Evolutionary conservation across 2,888 invertebrate species (phyloP), one percentile per base, ranked within the genome.

Genomic region (Smittia aterrima): DNA sequence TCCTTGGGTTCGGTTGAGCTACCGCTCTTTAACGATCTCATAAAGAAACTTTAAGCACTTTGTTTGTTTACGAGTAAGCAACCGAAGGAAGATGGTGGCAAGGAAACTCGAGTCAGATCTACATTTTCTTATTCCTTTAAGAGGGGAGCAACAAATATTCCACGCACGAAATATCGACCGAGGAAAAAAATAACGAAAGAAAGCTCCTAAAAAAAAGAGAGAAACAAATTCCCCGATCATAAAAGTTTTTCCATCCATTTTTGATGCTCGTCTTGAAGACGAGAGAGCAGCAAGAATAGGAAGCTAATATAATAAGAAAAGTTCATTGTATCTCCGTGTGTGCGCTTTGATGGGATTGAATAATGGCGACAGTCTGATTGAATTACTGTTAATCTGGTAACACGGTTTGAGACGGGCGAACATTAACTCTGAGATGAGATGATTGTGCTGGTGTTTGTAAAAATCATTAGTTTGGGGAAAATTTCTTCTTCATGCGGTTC

Each of bases 151-250:
- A 58, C 58, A 32, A 32, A 58, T 20, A 58, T 58, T 2, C 58
- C 58, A 58, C 20, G 58, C 58, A 58, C 58, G 58, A 58, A 58
- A 58, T 58, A 58, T 58, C 58, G 58, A 58, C 58, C 58, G 16
- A 22, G n/a, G n/a, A 38, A 38, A 11, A 38, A 38, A 11, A 6
- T 6, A 47, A 16, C 13, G 16, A 13, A 16, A 20, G 18, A 58
- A 58, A 58, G 11, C 9, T 58, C 11, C 16, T 18, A 20, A 58
- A 58, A 58, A n/a, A n/a, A n/a, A n/a, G n/a, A 32, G 32, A 9
- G 32, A 32, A 32, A 9, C 32, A 32, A 32, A 32, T 6, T 32
- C 20, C 13, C 11, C 20, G 58, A 7, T 58, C 58, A 58, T 58
- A 58, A 58, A 58, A 58, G 20, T 58, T 58, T 58, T 22, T 20